Conservation (phyloP, 2,113 vertebrate species). For the Psilopsiagon aurifrons region DNA sequence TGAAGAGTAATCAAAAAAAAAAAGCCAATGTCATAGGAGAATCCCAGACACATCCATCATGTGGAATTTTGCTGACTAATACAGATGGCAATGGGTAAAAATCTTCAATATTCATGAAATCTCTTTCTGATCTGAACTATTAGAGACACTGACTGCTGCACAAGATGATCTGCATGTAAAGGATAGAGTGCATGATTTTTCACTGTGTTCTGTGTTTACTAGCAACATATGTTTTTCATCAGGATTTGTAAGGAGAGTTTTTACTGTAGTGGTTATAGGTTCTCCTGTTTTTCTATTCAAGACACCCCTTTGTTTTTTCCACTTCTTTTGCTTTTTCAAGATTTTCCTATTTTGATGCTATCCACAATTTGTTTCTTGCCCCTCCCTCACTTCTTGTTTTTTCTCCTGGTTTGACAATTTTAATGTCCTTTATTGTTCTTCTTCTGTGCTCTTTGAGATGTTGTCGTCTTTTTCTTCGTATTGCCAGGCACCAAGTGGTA, state of each 20-base stretch:
- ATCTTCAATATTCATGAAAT: slow-evolving; percentile 7
- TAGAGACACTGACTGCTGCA: background rate
- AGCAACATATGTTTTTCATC: background rate
- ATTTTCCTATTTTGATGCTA: background rate
- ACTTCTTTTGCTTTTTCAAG: background rate
- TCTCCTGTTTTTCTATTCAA: background rate
- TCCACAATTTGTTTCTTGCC: background rate
- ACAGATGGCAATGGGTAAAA: background rate
- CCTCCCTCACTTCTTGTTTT: background rate
- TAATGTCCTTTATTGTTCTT: background rate
- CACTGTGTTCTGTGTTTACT: background rate
- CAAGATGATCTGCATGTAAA: background rate
- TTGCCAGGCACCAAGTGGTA: background rate
- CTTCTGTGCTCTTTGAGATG: background rate
- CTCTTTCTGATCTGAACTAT: background rate
- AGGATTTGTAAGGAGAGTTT: background rate
- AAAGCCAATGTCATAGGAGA: background rate
- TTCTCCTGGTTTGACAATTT: background rate
- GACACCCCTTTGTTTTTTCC: rapidly evolving
- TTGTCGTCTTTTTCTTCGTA: background rate
- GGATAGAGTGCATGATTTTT: background rate
- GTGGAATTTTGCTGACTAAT: background rate
- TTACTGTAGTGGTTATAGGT: background rate
- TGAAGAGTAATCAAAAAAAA: background rate
- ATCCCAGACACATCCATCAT: background rate